Evolutionary conservation across 2,113 vertebrate species (phyloP), one percentile per base, ranked within the genome.

Genomic region (Thamnaconus septentrionalis): DNA sequence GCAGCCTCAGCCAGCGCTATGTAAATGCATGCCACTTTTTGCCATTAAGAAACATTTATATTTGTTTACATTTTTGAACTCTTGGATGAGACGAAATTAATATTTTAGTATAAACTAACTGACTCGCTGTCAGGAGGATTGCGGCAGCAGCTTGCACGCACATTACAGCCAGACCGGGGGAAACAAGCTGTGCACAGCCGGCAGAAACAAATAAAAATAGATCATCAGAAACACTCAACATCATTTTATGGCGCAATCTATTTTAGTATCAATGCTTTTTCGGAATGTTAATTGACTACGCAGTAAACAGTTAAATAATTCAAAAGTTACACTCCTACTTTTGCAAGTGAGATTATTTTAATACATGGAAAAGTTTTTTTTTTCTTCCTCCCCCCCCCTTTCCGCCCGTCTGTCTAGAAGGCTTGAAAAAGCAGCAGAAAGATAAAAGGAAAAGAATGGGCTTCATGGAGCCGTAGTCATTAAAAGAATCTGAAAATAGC

Each of bases 401-500:
- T 59, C 4, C 44, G 18, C 45, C 73, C 64, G 42, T 78, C 71
- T 78, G 71, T 82, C 78, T 73, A 53, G 61, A 71, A 66, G 72
- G 65, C 62, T 79, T 69, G 80, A 78, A 79, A 79, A 81, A 79
- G 60, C 51, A 9, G 64, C 49, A 11, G 55, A 78, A 71, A 80
- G 78, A 82, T 72, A 78, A 83, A 89, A 88, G 76, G 67, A 85
- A 88, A 91, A 78, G 78, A 89, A 88, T 90, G 88, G 84, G 64
- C 79, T 91, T 87, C 80, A 86, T 72, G 75, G 88, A 90, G 87
- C 87, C 78, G 69, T 76, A 89, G 91, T 91, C 91, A 92, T 93
- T 93, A 92, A 90, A 91, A 90, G 86, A 86, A 88, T 91, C 91
- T 91, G 87, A 92, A 93, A 93, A 93, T 93, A 92, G 91, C 89